phyloP scores from a whole-genome alignment of 2,888 invertebrate genomes.

The Drosophila suboccidentalis region DNA sequence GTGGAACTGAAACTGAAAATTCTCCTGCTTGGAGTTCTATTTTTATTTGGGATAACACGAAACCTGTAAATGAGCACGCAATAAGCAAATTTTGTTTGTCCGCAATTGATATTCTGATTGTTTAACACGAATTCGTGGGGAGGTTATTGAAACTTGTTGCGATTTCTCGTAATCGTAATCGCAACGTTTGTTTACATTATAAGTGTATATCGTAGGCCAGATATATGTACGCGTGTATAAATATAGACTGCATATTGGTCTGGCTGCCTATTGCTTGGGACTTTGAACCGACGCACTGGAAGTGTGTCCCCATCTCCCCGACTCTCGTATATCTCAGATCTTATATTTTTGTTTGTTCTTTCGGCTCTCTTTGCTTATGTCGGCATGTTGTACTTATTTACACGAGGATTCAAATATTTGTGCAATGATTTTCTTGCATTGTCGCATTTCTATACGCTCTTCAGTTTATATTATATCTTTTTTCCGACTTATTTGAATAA shows the following conservation, averaged over 20 bases:
- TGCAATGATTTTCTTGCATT: conserved; percentile 5
- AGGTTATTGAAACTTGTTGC: conserved; percentile 81
- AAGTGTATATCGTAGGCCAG: conserved; percentile 52
- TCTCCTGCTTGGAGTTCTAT: background rate
- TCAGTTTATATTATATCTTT: conserved; percentile 2
- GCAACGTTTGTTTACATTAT: conserved; percentile 67
- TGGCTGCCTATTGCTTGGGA: conserved; percentile 43
- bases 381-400: conserved; percentile 19
- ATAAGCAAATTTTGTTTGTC: conserved; percentile 46
- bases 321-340: conserved; percentile 9
- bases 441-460: background rate
- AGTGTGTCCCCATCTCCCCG: conserved; percentile 10
- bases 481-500: conserved; percentile 8
- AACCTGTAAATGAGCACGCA: conserved; percentile 25
- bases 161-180: conserved; percentile 46
- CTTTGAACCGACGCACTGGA: conserved; percentile 62
- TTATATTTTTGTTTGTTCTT: conserved; percentile 52
- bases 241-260: conserved; percentile 31
- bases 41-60: conserved; percentile 17
- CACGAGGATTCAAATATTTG: conserved; percentile 45
- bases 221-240: conserved; percentile 22
- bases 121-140: conserved; percentile 34
- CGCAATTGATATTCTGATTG: conserved; percentile 48
- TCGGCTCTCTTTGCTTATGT: conserved; percentile 34
- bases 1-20: background rate